These are phyloP conservation scores for Drosophila bipectinata DNA, from an alignment of 1,140 invertebrate genomes.

Conservation along the genomic window DNA sequence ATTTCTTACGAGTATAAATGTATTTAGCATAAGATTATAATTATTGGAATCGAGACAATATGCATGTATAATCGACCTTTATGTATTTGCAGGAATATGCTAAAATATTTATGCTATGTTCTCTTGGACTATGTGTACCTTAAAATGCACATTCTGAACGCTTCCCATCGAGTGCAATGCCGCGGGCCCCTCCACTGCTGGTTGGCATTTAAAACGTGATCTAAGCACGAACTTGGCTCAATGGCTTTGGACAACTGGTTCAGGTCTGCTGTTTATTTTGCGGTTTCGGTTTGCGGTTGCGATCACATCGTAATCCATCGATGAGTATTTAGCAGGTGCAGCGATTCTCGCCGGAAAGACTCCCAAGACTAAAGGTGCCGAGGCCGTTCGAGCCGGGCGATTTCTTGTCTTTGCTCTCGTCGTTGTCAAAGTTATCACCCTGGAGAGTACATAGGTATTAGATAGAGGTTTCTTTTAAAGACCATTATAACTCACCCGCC, in stretches of 20 bases:
- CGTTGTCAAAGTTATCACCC: slow-evolving; percentile 83
- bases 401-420: slow-evolving; percentile 81
- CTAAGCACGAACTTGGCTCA: slow-evolving; percentile 50
- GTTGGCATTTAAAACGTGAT: slow-evolving; percentile 42
- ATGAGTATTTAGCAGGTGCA: slow-evolving; percentile 75
- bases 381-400: slow-evolving; percentile 83
- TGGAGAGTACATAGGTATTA: slow-evolving; percentile 3
- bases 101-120: slow-evolving; percentile 76
- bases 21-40: slow-evolving; percentile 60
- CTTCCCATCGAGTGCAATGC: slow-evolving; percentile 29
- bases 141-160: slow-evolving; percentile 78
- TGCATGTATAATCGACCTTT: slow-evolving; percentile 60
- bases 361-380: slow-evolving; percentile 81
- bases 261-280: slow-evolving; percentile 44
- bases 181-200: neutral
- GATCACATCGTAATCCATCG: slow-evolving; percentile 28
- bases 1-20: slow-evolving; percentile 73
- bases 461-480: neutral
- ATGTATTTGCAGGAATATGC: slow-evolving; percentile 68
- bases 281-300: slow-evolving; percentile 44
- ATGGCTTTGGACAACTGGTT: slow-evolving; percentile 60
- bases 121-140: slow-evolving; percentile 72
- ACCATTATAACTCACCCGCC: slow-evolving; percentile 86
- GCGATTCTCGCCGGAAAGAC: slow-evolving; percentile 77
- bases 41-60: slow-evolving; percentile 66